These are phyloP conservation scores for Harpalus rubripes DNA, from an alignment of 2,888 invertebrate genomes.

Conservation along the genomic window DNA sequence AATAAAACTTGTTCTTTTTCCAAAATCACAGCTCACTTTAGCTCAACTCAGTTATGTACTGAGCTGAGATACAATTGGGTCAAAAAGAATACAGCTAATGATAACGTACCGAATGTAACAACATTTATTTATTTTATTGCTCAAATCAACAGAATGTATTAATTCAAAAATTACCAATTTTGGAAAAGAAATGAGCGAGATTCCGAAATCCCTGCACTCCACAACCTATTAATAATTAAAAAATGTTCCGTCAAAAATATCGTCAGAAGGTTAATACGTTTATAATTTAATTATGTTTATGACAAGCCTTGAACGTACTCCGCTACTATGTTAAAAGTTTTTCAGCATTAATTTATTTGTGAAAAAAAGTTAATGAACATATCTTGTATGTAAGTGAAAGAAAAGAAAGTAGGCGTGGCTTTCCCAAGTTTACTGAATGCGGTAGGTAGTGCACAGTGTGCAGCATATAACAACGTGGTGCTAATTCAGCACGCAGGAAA, in stretches of 20 bases:
- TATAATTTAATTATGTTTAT: neutral
- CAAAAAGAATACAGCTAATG: too few relatives aligned
- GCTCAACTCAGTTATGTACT: too few relatives aligned
- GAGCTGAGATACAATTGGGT: too few relatives aligned
- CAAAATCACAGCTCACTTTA: too few relatives aligned
- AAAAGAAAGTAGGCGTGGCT: conserved; percentile 12
- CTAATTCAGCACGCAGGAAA: conserved; percentile 51
- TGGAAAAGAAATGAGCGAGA: too few relatives aligned
- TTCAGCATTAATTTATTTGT: conserved; percentile 12
- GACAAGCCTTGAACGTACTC: neutral
- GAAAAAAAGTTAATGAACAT: conserved; percentile 6
- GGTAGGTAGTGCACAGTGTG: conserved; percentile 23
- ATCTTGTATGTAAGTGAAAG: neutral
- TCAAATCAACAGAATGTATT: too few relatives aligned
- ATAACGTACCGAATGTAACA: too few relatives aligned
- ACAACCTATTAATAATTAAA: too few relatives aligned
- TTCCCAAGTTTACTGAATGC: neutral
- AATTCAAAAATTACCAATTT: too few relatives aligned
- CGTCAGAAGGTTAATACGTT: neutral
- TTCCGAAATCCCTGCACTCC: too few relatives aligned
- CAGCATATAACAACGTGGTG: neutral
- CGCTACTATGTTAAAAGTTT: neutral
- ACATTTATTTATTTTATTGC: too few relatives aligned
- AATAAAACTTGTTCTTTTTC: too few relatives aligned
- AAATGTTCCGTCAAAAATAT: neutral